Evolutionary conservation across 2,113 vertebrate species (phyloP).

Genomic region (Urocynchramus pylzowi): DNA sequence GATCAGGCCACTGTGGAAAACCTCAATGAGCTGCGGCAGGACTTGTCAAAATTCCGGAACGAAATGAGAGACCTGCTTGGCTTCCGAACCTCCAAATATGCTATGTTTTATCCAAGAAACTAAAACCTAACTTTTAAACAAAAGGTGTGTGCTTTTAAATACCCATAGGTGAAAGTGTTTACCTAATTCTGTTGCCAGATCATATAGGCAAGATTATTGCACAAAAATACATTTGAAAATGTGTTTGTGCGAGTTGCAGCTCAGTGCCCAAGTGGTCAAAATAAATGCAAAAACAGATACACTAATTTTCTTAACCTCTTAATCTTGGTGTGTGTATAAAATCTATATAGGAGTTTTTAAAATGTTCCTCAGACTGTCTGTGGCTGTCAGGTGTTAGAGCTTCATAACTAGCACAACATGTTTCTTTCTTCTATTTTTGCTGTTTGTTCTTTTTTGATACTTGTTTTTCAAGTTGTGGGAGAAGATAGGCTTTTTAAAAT

Average conservation of each 20-base stretch:
- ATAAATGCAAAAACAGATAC: constrained; percentile 23
- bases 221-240: constrained; percentile 29
- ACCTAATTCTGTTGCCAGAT: constrained; percentile 24
- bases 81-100: constrained; percentile 97
- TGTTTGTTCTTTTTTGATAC: constrained; percentile 40
- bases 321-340: constrained; percentile 46
- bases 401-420: constrained; percentile 29
- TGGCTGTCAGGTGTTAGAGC: constrained; percentile 22
- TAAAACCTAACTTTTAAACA: constrained; percentile 39
- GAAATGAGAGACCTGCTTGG: constrained; percentile 97
- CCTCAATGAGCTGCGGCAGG: constrained; percentile 94
- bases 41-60: constrained; percentile 96
- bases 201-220: constrained; percentile 7
- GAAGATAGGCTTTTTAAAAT: constrained; percentile 20
- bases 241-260: constrained; percentile 9
- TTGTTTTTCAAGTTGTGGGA: constrained; percentile 24
- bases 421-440: constrained; percentile 51
- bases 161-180: background rate
- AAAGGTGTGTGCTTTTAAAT: background rate
- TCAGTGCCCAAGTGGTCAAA: background rate
- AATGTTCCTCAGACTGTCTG: background rate
- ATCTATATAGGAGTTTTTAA: constrained; percentile 52
- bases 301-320: constrained; percentile 56
- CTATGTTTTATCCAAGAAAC: constrained; percentile 97
- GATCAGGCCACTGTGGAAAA: constrained; percentile 98